Evolutionary conservation across 2,113 vertebrate genomes (phyloP).

Genomic region (Psittacus erithacus): DNA sequence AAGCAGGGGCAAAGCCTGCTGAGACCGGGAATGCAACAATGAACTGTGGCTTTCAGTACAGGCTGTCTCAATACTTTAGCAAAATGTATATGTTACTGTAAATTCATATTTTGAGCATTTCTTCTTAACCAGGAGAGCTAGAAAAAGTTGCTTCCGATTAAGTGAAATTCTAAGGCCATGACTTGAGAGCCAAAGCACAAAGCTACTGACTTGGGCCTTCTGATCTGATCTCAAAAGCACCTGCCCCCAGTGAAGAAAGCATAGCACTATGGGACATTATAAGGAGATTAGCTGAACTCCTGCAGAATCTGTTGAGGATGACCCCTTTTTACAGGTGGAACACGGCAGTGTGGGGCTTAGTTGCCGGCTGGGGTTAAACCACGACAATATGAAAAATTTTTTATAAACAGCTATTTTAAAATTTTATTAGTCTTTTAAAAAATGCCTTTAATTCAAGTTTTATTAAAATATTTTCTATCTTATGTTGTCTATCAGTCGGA

Average conservation of each 20-base stretch:
- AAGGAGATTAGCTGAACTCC: neutral
- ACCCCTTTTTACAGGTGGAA: neutral
- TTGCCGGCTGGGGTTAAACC: neutral
- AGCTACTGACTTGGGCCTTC: neutral
- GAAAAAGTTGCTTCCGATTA: neutral
- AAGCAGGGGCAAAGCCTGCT: neutral
- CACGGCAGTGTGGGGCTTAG: neutral
- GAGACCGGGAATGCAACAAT: neutral
- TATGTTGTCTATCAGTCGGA: neutral
- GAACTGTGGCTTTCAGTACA: neutral
- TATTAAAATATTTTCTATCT: neutral
- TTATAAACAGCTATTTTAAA: neutral
- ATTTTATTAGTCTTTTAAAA: neutral
- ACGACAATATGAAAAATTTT: neutral
- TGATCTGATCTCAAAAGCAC: neutral
- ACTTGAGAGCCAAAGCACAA: neutral
- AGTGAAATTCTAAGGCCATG: neutral
- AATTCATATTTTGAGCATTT: neutral
- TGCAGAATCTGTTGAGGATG: neutral
- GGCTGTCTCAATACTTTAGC: neutral
- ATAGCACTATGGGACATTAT: neutral
- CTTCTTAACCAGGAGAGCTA: neutral
- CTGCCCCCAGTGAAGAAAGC: neutral
- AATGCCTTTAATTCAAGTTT: neutral
- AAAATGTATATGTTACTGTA: neutral